Conservation (phyloP, 2,888 invertebrate genomes). For the Anoncus sp. region DNA sequence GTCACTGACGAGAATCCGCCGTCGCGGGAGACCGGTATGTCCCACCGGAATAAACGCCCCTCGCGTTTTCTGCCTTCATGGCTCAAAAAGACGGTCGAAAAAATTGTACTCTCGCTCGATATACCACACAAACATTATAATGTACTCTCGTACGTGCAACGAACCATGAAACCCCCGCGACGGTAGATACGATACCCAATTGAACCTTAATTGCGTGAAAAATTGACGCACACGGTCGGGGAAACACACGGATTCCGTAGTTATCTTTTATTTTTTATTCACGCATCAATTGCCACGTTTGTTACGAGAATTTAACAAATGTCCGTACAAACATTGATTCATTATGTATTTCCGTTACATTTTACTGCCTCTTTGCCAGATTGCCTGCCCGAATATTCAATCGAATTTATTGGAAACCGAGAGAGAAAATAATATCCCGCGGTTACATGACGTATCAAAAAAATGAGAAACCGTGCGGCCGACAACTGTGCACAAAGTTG, state of each 20-base stretch:
- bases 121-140: conserved; percentile 33
- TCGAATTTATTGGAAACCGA: conserved; percentile 47
- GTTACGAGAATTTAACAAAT: conserved; percentile 18
- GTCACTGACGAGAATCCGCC: conserved; percentile 50
- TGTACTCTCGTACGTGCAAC: conserved; percentile 36
- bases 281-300: background rate
- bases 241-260: background rate
- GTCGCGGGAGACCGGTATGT: conserved; percentile 24
- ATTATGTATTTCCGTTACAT: conserved; percentile 17
- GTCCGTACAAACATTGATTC: background rate
- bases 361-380: conserved; percentile 15
- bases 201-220: conserved; percentile 31
- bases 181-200: conserved; percentile 41
- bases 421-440: conserved; percentile 24
- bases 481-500: conserved; percentile 2
- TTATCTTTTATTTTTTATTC: background rate
- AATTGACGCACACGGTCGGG: background rate
- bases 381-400: conserved; percentile 18
- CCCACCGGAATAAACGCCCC: conserved; percentile 35
- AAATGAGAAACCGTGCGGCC: no score
- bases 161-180: conserved; percentile 35
- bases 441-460: conserved; percentile 15
- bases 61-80: conserved; percentile 29
- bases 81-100: conserved; percentile 30
- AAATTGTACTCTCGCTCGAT: conserved; percentile 28